Conservation (phyloP, 2,888 invertebrate genomes). For the Oscheius sp. region DNA sequence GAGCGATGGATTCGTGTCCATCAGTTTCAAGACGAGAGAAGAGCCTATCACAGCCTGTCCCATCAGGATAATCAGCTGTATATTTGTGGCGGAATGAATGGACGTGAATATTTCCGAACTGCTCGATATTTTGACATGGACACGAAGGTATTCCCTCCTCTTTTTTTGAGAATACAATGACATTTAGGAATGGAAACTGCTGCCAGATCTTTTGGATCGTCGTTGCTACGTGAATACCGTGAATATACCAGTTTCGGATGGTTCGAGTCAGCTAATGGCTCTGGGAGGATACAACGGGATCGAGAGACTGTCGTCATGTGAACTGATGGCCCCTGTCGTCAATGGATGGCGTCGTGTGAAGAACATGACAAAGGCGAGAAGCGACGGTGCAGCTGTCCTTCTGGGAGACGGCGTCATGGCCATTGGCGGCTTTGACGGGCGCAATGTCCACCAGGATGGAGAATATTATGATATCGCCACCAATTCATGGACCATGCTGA, state of each 20-base stretch:
- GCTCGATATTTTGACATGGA: slow-evolving; percentile 37
- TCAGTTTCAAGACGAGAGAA: background rate
- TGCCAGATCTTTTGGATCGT: slow-evolving; percentile 8
- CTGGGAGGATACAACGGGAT: slow-evolving; percentile 35
- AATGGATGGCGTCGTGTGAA: background rate
- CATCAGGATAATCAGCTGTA: background rate
- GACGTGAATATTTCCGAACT: slow-evolving; percentile 38
- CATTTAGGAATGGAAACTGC: slow-evolving; percentile 10
- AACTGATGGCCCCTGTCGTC: background rate
- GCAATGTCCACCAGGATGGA: slow-evolving; percentile 39
- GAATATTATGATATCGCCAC: slow-evolving; percentile 45
- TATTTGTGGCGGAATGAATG: slow-evolving; percentile 43
- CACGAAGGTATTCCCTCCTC: background rate
- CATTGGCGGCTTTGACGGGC: slow-evolving; percentile 55
- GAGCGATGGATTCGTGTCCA: slow-evolving; percentile 39
- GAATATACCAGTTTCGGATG: background rate
- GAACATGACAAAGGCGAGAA: slow-evolving; percentile 23
- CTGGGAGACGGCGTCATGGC: slow-evolving; percentile 31
- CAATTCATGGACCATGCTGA: slow-evolving; percentile 8
- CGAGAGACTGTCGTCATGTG: slow-evolving; percentile 24
- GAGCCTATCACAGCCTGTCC: slow-evolving; percentile 21
- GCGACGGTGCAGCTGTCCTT: slow-evolving; percentile 16
- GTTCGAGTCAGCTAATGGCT: slow-evolving; percentile 18
- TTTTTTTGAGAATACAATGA: background rate
- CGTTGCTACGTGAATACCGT: slow-evolving; percentile 24